Conservation (phyloP, 2,113 vertebrate species). For the Upupa epops region DNA sequence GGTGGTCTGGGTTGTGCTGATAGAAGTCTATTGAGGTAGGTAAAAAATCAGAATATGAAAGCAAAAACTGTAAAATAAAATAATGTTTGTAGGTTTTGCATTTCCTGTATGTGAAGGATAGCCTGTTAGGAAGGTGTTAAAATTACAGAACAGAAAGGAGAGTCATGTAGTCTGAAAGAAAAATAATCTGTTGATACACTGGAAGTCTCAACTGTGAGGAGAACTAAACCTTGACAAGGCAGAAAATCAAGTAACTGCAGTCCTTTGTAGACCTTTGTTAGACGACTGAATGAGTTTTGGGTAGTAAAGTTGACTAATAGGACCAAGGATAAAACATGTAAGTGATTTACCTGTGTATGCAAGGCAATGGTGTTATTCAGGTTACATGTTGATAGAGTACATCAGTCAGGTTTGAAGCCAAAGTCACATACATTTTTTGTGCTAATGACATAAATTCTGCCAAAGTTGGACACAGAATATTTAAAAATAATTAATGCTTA, state of each 20-base stretch:
- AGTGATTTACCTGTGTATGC: neutral
- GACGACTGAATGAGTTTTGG: fast-evolving
- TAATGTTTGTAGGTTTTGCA: neutral
- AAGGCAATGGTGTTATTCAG: neutral
- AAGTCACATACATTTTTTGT: neutral
- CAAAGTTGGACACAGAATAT: neutral
- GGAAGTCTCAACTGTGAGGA: neutral
- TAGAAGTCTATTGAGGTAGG: neutral
- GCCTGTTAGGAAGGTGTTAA: neutral
- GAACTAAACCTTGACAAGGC: neutral
- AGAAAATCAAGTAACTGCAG: neutral
- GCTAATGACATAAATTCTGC: neutral
- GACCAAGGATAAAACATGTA: neutral
- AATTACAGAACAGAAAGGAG: neutral
- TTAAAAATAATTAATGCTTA: neutral
- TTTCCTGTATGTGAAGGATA: neutral
- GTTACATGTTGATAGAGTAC: neutral
- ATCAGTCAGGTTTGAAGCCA: neutral
- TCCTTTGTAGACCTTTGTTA: neutral
- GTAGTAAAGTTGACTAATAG: neutral
- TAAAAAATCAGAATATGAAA: neutral
- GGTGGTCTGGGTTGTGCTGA: neutral
- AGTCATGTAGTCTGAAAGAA: neutral
- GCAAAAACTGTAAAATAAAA: neutral
- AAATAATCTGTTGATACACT: neutral